Evolutionary conservation across 1,140 invertebrate species (phyloP), one percentile per base, ranked within the genome.

Genomic region (Dendroctonus ponderosae): DNA sequence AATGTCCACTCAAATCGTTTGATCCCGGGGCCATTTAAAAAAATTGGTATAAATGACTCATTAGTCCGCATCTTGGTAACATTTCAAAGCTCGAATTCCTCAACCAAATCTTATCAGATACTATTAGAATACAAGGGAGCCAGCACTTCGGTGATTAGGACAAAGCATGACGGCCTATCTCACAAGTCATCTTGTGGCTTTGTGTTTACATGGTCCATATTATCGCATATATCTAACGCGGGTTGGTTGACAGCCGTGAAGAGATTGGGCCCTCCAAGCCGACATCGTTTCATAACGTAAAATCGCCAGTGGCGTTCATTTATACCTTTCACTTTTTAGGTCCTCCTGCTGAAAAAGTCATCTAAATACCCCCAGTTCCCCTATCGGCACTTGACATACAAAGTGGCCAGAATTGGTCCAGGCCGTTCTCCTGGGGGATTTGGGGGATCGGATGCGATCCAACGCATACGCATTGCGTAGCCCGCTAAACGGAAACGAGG

Each of bases 121-220:
- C 58, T 49, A 62, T 62, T 62, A 62, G 59, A 50, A 44, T 62
- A 62, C 59, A 62, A 62, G 59, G 59, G 59, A 62, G 59, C 59
- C 59, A 62, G 59, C 59, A 52, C 48, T 62, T 52, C 14, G 52
- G 46, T 61, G 53, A 68, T 68, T 68, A 62, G 60, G 66, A 62
- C 59, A 58, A 54, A 68, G 49, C 66, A 62, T 68, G 60, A 68
- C 60, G 53, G 48, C 53, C 51, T 62, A 68, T 68, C 66, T 58
- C 41, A 44, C 54, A 61, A 59, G 59, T 68, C 66, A 68, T 68
- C 66, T 68, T 48, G 59, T 68, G 61, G 66, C 54, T 62, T 68
- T 68, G 66, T 68, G 66, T 68, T 68, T 68, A 68, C 66, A 68
- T 62, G 59, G 66, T 54, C 66, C 53, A 56, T 68, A 61, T 62